These are phyloP conservation scores for Chroicocephalus ridibundus DNA, from an alignment of 2,113 vertebrate genomes.

Conservation along the genomic window DNA sequence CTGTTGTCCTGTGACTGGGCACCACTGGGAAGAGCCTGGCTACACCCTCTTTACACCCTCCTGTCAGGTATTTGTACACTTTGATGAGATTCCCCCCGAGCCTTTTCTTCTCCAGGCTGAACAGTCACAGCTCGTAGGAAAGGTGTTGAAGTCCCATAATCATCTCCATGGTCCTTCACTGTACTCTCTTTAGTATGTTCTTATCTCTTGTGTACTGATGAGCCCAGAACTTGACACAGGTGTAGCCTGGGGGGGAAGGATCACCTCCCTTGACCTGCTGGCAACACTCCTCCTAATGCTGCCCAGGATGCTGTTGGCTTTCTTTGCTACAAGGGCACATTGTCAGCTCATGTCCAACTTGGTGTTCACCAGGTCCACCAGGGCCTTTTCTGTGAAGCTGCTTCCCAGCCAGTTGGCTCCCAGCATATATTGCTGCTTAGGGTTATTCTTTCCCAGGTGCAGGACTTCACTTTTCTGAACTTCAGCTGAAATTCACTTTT, in stretches of 20 bases:
- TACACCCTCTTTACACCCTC: background rate
- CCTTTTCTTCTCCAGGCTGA: background rate
- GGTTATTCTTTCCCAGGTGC: background rate
- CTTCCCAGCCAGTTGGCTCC: background rate
- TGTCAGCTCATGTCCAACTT: background rate
- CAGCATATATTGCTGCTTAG: background rate
- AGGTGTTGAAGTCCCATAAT: background rate
- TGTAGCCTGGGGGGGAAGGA: background rate
- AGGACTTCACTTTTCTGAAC: background rate
- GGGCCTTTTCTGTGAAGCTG: background rate
- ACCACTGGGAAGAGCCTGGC: background rate
- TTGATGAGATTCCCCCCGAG: background rate
- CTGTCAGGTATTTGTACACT: background rate
- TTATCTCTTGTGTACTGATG: background rate
- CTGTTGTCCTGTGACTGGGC: background rate
- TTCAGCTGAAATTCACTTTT: background rate
- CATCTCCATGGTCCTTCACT: background rate
- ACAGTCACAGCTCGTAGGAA: background rate
- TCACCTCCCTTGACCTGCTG: rapidly evolving
- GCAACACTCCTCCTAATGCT: background rate
- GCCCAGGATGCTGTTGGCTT: background rate
- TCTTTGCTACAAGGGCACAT: background rate
- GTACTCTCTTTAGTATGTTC: background rate
- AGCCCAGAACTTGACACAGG: background rate
- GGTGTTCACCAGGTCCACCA: background rate